These are phyloP conservation scores for Oreochromis grahami DNA, from an alignment of 2,797 vertebrate genomes.

Conservation along the genomic window DNA sequence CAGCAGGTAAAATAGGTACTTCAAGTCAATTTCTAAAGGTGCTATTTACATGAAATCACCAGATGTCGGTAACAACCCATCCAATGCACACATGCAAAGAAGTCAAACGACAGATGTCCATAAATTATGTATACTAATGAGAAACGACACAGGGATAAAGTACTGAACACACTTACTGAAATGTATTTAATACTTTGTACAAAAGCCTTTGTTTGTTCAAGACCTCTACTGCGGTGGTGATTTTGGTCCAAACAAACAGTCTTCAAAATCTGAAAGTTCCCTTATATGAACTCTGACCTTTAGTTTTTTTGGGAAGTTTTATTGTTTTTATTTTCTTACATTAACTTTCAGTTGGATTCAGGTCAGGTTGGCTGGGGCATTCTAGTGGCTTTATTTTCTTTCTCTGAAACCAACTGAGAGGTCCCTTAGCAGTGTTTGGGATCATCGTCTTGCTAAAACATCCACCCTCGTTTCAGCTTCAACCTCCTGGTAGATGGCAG, in stretches of 20 bases:
- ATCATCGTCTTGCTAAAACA: background rate
- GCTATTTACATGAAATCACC: accelerated
- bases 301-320: background rate
- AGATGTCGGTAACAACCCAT: background rate
- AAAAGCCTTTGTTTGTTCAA: background rate
- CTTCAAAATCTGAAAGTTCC: background rate
- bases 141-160: background rate
- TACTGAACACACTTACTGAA: background rate
- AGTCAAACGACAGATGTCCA: background rate
- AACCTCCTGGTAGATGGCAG: background rate
- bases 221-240: accelerated
- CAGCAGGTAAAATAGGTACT: background rate
- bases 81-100: background rate
- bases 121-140: background rate
- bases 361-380: background rate
- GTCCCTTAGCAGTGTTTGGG: background rate
- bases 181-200: background rate
- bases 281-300: background rate
- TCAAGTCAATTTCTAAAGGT: background rate
- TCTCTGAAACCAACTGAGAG: background rate
- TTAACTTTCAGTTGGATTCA: background rate
- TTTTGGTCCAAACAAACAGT: background rate
- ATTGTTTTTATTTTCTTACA: background rate
- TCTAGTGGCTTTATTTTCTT: background rate
- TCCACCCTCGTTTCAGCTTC: background rate